Evolutionary conservation across 2,888 invertebrate genomes (phyloP).

Genomic region (Cephus pygmeus): DNA sequence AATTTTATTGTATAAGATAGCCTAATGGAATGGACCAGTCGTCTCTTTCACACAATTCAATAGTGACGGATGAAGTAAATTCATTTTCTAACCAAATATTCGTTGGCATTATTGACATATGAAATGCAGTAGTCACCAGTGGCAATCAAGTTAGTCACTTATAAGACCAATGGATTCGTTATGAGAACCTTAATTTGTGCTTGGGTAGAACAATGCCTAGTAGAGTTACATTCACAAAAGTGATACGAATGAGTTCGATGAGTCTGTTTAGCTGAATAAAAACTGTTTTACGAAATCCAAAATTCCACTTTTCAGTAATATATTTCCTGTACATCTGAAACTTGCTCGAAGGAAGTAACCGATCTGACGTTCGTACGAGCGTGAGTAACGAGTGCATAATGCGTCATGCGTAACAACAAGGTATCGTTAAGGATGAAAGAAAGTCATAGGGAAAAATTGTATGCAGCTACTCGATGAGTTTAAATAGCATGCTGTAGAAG

Average conservation of each 20-base stretch:
- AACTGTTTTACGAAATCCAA: neutral
- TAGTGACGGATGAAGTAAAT: too few relatives aligned
- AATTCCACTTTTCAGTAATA: neutral
- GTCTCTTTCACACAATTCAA: too few relatives aligned
- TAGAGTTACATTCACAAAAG: neutral
- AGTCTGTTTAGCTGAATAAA: too few relatives aligned
- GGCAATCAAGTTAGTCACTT: too few relatives aligned
- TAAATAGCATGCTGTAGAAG: slow-evolving; percentile 19
- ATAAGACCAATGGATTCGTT: neutral
- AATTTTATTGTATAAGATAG: too few relatives aligned
- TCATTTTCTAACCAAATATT: too few relatives aligned
- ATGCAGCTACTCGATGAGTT: neutral
- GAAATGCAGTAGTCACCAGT: too few relatives aligned
- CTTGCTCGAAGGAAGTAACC: neutral
- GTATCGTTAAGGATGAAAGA: neutral
- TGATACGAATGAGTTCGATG: too few relatives aligned
- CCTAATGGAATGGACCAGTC: too few relatives aligned
- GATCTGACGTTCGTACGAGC: neutral
- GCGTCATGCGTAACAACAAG: neutral
- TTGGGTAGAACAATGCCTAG: slow-evolving; percentile 6
- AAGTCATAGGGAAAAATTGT: neutral
- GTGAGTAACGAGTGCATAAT: neutral
- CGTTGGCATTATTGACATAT: too few relatives aligned
- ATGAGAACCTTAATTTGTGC: neutral
- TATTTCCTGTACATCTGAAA: neutral